Percentiles rank a stretch among this genome's conserved stretches.
Evolutionary conservation across 2,888 invertebrate species (phyloP).

Genomic region (Ganaspis brasiliensis): DNA sequence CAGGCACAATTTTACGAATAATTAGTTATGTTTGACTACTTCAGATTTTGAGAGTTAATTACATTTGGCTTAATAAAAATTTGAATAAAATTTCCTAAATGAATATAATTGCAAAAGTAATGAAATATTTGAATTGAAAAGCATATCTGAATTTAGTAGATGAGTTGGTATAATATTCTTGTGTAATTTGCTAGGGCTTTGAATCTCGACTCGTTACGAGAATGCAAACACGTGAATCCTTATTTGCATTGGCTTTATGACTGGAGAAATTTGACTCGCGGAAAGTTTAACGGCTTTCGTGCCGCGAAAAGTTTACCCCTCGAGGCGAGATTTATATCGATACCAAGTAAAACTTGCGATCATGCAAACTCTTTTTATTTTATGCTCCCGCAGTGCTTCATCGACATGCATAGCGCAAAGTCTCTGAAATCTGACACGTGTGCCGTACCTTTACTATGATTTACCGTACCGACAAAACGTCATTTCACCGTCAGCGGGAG

Average conservation of each 20-base stretch:
- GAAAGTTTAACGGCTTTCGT: slow-evolving; percentile 40
- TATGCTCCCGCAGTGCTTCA: slow-evolving; percentile 22
- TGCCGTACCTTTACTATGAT: slow-evolving; percentile 20
- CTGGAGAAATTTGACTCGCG: slow-evolving; percentile 33
- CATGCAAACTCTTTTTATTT: slow-evolving; percentile 18
- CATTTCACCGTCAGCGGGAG: slow-evolving; percentile 13
- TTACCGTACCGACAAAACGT: slow-evolving; percentile 30
- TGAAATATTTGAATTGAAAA: no score
- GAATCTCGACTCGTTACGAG: slow-evolving; percentile 1
- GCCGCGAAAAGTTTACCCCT: slow-evolving; percentile 23
- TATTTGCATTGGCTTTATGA: slow-evolving; percentile 38
- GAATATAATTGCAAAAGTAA: no score
- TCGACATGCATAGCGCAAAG: slow-evolving; percentile 30
- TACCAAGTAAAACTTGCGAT: slow-evolving; percentile 30
- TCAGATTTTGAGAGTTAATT: no score
- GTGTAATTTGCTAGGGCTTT: not conserved
- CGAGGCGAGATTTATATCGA: slow-evolving; percentile 38
- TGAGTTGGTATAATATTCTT: not conserved
- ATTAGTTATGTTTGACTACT: no score
- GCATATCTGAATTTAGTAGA: no score
- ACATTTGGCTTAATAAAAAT: no score
- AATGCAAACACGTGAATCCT: slow-evolving; percentile 22
- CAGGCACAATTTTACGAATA: no score
- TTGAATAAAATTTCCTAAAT: no score
- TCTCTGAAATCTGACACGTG: slow-evolving; percentile 38